phyloP scores from a whole-genome alignment of 1,140 invertebrate species.

The Leptinotarsa defecta region DNA sequence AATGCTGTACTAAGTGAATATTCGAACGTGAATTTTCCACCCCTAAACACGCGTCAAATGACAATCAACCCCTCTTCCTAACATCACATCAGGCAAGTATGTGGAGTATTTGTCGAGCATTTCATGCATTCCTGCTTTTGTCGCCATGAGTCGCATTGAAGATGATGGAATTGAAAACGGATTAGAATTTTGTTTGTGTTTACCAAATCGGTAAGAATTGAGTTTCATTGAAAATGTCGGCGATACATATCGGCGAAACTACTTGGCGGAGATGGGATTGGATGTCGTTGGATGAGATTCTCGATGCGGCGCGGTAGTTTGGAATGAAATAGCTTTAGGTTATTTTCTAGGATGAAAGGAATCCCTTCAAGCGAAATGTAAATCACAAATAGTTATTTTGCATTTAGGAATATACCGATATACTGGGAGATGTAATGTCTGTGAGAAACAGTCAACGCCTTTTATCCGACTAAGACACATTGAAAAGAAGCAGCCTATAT shows the following conservation, averaged over 20 bases:
- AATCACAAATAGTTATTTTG: too few species aligned
- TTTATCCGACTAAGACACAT: too few species aligned
- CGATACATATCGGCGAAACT: conserved; percentile 1
- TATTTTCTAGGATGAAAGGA: background rate
- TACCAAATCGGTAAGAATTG: background rate
- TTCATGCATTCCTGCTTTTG: conserved; percentile 8
- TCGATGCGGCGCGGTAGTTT: background rate
- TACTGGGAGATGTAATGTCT: too few species aligned
- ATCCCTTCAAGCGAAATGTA: background rate
- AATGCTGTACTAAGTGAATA: background rate
- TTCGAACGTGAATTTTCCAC: background rate
- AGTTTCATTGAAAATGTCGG: conserved; percentile 2
- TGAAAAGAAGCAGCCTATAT: too few species aligned
- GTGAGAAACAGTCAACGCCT: too few species aligned
- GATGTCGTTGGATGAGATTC: background rate
- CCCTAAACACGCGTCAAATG: background rate
- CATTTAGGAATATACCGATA: too few species aligned
- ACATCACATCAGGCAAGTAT: background rate
- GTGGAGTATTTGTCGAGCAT: conserved; percentile 3
- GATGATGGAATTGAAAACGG: conserved; percentile 8
- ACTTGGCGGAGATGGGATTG: conserved; percentile 7
- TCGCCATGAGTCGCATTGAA: background rate
- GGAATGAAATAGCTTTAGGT: background rate
- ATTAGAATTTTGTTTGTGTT: conserved; percentile 9
- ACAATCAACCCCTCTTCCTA: conserved; percentile 2